Conservation (phyloP, 2,797 vertebrate genomes). For the Tympanoctomys barrerae region DNA sequence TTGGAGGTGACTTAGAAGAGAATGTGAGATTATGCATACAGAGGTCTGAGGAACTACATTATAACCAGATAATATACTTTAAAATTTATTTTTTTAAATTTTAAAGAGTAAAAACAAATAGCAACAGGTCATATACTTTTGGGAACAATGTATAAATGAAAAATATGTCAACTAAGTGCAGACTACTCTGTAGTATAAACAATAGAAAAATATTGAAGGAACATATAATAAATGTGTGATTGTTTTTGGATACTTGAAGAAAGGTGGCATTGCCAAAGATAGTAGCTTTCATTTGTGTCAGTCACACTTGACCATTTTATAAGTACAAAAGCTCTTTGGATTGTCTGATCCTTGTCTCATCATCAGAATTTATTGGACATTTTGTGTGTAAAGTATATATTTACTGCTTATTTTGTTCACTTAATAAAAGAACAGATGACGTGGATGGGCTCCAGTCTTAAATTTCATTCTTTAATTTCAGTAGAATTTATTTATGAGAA, state of each 20-base stretch:
- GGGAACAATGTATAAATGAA: not conserved
- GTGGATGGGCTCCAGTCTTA: not conserved
- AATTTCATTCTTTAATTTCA: constrained; percentile 37
- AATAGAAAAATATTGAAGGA: not conserved
- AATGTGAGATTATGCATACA: not conserved
- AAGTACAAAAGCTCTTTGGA: not conserved
- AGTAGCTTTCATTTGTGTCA: not conserved
- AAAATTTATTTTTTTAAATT: no score
- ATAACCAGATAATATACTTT: not conserved
- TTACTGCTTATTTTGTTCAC: constrained; percentile 39
- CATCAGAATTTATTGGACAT: not conserved
- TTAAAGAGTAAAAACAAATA: no score
- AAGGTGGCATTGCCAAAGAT: not conserved
- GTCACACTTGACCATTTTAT: not conserved
- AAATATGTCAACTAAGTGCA: not conserved
- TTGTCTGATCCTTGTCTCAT: not conserved
- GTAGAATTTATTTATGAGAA: constrained; percentile 29
- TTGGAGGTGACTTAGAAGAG: not conserved
- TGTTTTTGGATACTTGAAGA: not conserved
- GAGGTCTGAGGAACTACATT: not conserved
- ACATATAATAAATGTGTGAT: not conserved
- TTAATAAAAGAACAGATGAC: constrained; percentile 28
- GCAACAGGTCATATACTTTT: not conserved
- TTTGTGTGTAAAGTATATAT: not conserved
- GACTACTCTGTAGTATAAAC: not conserved